Percentiles rank a stretch among this genome's conserved stretches.
Evolutionary conservation across 2,888 invertebrate species (phyloP).

Genomic region (Chrysomela aeneicollis): DNA sequence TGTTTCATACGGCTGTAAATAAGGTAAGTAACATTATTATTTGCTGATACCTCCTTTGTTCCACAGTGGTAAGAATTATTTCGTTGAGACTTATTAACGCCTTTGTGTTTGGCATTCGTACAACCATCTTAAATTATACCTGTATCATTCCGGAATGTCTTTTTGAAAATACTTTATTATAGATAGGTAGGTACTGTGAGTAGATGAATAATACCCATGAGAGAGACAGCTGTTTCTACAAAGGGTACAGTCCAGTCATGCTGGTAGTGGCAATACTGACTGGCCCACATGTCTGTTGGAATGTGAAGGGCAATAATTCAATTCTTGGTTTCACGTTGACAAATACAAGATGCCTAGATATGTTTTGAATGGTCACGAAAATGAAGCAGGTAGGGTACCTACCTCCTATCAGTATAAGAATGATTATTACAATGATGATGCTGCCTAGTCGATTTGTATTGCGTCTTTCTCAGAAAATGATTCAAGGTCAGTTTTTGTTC

Average conservation of each 20-base stretch:
- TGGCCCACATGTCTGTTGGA: slow-evolving; percentile 17
- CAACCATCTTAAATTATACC: not conserved
- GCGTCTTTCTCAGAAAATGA: slow-evolving; percentile 9
- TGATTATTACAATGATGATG: too few relatives aligned
- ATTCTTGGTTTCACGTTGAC: not conserved
- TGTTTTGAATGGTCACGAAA: not conserved
- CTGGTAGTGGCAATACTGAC: not conserved
- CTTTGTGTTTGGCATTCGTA: too few relatives aligned
- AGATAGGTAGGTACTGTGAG: not conserved
- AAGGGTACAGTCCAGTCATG: slow-evolving; percentile 9
- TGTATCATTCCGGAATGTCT: not conserved
- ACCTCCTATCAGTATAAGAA: slow-evolving; percentile 11
- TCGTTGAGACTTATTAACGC: too few relatives aligned
- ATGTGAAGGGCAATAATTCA: slow-evolving; percentile 12
- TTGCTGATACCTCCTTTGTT: not conserved
- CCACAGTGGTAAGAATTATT: not conserved
- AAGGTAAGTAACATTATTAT: too few relatives aligned
- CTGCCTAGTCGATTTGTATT: too few relatives aligned
- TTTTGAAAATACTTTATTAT: not conserved
- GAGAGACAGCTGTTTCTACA: slow-evolving; percentile 21
- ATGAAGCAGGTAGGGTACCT: too few relatives aligned
- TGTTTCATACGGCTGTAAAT: too few relatives aligned
- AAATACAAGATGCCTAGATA: not conserved
- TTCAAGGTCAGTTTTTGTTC: slow-evolving; percentile 35
- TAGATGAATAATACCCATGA: not conserved